Conservation (phyloP, 2,888 invertebrate species). For the Eremobia ochroleuca region DNA sequence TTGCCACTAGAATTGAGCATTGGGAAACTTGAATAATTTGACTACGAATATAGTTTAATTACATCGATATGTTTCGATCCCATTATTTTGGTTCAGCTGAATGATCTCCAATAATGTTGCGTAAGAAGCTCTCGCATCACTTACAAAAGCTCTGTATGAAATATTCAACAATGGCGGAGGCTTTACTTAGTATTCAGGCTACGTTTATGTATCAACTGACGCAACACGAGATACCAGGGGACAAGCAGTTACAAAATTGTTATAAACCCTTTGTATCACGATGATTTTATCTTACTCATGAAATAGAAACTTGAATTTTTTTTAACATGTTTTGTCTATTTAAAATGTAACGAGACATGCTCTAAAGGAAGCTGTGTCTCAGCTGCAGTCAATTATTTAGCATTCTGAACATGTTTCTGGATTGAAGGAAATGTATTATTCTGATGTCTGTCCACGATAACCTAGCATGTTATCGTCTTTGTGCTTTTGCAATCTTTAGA, state of each 20-base stretch:
- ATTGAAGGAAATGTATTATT: conserved; percentile 57
- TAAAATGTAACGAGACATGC: conserved; percentile 59
- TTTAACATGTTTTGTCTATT: conserved; percentile 57
- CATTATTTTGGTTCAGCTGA: conserved; percentile 51
- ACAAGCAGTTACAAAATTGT: conserved; percentile 64
- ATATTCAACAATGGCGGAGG: conserved; percentile 80
- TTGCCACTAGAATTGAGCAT: conserved; percentile 61
- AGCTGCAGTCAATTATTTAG: conserved; percentile 50
- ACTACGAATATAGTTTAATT: conserved; percentile 38
- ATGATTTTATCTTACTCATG: conserved; percentile 67
- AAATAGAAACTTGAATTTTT: conserved; percentile 63
- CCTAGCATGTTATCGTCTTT: conserved; percentile 53
- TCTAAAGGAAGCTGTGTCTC: conserved; percentile 40
- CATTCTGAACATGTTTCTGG: conserved; percentile 54
- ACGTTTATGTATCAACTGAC: conserved; percentile 77
- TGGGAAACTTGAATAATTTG: conserved; percentile 29
- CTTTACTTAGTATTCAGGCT: conserved; percentile 85
- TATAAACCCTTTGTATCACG: conserved; percentile 62
- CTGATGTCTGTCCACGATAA: conserved; percentile 52
- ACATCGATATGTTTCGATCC: conserved; percentile 38
- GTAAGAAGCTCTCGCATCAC: conserved; percentile 67
- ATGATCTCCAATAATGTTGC: conserved; percentile 58
- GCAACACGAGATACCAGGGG: conserved; percentile 78
- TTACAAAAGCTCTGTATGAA: conserved; percentile 76
- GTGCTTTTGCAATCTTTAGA: conserved; percentile 52